phyloP scores from a whole-genome alignment of 1,140 invertebrate genomes.

The Euwallacea similis region DNA sequence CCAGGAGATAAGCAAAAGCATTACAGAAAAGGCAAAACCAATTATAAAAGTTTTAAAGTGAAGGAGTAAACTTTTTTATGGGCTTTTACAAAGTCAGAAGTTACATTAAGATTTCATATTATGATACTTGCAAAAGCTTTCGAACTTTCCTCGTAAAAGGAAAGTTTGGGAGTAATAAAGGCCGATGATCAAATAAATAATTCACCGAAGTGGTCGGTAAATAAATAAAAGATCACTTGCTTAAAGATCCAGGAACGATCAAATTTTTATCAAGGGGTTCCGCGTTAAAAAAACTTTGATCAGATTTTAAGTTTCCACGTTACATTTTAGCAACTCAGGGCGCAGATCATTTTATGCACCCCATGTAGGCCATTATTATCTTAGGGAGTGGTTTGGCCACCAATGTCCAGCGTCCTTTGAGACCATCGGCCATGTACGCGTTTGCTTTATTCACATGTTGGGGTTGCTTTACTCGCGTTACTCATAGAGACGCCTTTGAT shows the following conservation, averaged over 20 bases:
- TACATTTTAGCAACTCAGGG: neutral
- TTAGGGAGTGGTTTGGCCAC: slow-evolving; percentile 17
- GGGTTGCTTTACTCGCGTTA: slow-evolving; percentile 20
- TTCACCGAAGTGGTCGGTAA: slow-evolving; percentile 14
- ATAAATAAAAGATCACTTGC: slow-evolving; percentile 13
- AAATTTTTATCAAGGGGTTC: too few relatives aligned
- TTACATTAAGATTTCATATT: slow-evolving; percentile 36
- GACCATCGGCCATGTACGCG: slow-evolving; percentile 25
- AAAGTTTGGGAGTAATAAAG: slow-evolving; percentile 23
- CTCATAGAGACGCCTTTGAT: slow-evolving; percentile 24
- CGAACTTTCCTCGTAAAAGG: slow-evolving; percentile 29
- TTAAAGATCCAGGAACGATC: too few relatives aligned
- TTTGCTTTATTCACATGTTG: slow-evolving; percentile 28
- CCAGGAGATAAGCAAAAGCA: slow-evolving; percentile 21
- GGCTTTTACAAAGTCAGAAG: slow-evolving; percentile 33
- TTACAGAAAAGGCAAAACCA: slow-evolving; percentile 29
- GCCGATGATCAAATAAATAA: slow-evolving; percentile 32
- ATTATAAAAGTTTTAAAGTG: slow-evolving; percentile 35
- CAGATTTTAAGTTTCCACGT: too few relatives aligned
- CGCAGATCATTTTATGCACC: slow-evolving; percentile 24
- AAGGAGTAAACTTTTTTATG: slow-evolving; percentile 33
- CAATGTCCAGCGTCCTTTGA: slow-evolving; percentile 29
- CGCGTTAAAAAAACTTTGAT: too few relatives aligned
- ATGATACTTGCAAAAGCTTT: slow-evolving; percentile 33
- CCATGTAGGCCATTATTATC: slow-evolving; percentile 9